phyloP scores from a whole-genome alignment of 2,797 vertebrate species.

The Pachyuromys duprasi region DNA sequence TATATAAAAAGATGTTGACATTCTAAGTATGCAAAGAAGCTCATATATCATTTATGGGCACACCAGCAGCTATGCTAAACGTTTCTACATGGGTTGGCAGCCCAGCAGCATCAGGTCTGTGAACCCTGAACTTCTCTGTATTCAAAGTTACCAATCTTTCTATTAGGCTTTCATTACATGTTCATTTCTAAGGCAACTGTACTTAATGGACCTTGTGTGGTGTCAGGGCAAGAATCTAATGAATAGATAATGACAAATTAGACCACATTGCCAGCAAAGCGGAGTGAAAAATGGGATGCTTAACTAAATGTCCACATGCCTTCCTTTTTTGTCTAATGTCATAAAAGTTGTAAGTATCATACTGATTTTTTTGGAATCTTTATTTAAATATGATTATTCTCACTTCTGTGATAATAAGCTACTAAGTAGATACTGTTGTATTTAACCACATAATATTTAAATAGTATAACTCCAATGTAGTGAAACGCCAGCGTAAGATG shows the following conservation, averaged over 20 bases:
- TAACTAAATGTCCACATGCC: not conserved
- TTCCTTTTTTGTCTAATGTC: not conserved
- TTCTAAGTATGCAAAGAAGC: conserved; percentile 42
- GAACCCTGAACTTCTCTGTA: conserved; percentile 10
- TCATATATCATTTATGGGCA: conserved; percentile 1
- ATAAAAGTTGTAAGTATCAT: not conserved
- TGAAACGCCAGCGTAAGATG: not conserved
- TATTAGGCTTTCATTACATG: conserved; percentile 3
- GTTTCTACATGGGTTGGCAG: not conserved
- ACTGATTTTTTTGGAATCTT: conserved; percentile 11
- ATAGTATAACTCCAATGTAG: not conserved
- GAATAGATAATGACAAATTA: conserved; percentile 43
- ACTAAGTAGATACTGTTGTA: not conserved
- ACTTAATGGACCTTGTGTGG: not conserved
- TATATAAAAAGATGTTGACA: conserved; percentile 66
- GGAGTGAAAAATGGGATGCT: not conserved
- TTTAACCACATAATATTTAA: not conserved
- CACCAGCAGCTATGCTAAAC: not conserved
- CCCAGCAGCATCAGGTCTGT: not conserved
- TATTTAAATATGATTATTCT: not conserved
- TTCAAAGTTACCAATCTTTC: conserved; percentile 50
- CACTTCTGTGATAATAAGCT: not conserved
- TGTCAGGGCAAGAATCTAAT: not conserved
- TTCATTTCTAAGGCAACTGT: conserved; percentile 53
- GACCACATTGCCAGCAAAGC: conserved; percentile 26